These are phyloP conservation scores for Papilio glaucus DNA, from an alignment of 1,140 invertebrate genomes.

Conservation along the genomic window DNA sequence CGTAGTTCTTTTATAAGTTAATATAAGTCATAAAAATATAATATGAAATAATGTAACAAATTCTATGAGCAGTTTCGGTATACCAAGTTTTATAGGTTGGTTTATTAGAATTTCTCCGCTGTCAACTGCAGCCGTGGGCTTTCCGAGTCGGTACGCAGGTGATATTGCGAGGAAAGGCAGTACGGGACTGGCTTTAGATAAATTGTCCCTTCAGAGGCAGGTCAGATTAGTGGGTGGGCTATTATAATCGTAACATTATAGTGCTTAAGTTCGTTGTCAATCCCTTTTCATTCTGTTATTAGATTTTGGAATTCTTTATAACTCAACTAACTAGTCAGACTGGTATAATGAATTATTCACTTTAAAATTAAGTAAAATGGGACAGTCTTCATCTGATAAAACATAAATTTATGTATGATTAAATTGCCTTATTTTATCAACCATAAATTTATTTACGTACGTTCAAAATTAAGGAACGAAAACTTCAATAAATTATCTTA, in stretches of 20 bases:
- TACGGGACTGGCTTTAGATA: slow-evolving; percentile 34
- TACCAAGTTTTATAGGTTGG: slow-evolving; percentile 6
- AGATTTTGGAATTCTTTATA: too few species aligned
- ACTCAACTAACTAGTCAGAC: too few species aligned
- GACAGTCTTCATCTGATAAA: too few species aligned
- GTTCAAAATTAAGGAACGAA: too few species aligned
- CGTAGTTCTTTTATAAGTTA: neutral
- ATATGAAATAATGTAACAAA: neutral
- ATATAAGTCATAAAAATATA: slow-evolving; percentile 8
- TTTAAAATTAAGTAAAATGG: too few species aligned
- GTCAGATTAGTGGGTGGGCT: slow-evolving; percentile 4
- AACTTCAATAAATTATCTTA: too few species aligned
- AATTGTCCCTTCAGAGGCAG: slow-evolving; percentile 28
- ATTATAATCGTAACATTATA: neutral
- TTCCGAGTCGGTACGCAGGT: slow-evolving; percentile 43
- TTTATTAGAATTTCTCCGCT: slow-evolving; percentile 33
- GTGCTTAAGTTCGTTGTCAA: neutral
- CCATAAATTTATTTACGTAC: too few species aligned
- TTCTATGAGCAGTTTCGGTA: neutral
- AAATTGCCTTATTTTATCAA: too few species aligned
- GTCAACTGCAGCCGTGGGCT: slow-evolving; percentile 41
- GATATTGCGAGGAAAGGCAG: slow-evolving; percentile 38
- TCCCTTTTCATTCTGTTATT: too few species aligned
- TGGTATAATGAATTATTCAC: too few species aligned
- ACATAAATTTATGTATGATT: too few species aligned